phyloP scores from a whole-genome alignment of 2,113 vertebrate genomes.

The Corythoichthys intestinalis region DNA sequence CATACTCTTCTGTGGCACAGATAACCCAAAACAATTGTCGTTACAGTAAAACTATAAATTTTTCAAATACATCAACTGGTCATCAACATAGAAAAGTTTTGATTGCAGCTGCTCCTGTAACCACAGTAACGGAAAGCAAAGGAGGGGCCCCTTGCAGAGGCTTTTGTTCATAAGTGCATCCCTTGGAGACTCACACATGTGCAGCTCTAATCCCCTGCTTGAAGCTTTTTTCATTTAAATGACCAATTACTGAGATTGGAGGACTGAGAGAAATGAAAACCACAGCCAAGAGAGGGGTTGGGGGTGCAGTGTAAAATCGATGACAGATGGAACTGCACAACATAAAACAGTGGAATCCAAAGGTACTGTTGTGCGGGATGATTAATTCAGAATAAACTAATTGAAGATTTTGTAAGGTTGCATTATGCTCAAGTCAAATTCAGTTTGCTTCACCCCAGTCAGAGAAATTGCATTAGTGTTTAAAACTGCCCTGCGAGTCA shows the following conservation, averaged over 20 bases:
- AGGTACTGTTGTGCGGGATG: slow-evolving; percentile 10
- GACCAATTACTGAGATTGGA: slow-evolving; percentile 41
- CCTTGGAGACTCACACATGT: slow-evolving; percentile 48
- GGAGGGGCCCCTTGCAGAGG: slow-evolving; percentile 49
- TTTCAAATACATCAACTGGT: slow-evolving; percentile 7
- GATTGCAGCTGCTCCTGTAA: slow-evolving; percentile 49
- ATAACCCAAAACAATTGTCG: not conserved
- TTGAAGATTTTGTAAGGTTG: not conserved
- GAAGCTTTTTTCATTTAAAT: slow-evolving; percentile 57
- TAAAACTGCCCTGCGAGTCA: not conserved
- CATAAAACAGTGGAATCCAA: slow-evolving; percentile 29
- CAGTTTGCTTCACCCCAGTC: not conserved
- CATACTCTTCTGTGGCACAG: not conserved
- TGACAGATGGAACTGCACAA: slow-evolving; percentile 40
- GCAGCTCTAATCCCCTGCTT: slow-evolving; percentile 47
- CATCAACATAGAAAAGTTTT: slow-evolving; percentile 4
- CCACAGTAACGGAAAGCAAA: slow-evolving; percentile 63
- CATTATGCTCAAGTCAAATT: not conserved
- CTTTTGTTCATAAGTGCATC: slow-evolving; percentile 69
- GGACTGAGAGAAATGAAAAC: slow-evolving; percentile 16
- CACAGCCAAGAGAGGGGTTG: slow-evolving; percentile 15
- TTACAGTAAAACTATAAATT: slow-evolving; percentile 3
- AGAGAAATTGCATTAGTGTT: not conserved
- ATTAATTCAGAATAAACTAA: not conserved
- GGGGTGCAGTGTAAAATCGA: slow-evolving; percentile 24